Evolutionary conservation across 2,888 invertebrate genomes (phyloP).

Genomic region (Dryobotodes eremita): DNA sequence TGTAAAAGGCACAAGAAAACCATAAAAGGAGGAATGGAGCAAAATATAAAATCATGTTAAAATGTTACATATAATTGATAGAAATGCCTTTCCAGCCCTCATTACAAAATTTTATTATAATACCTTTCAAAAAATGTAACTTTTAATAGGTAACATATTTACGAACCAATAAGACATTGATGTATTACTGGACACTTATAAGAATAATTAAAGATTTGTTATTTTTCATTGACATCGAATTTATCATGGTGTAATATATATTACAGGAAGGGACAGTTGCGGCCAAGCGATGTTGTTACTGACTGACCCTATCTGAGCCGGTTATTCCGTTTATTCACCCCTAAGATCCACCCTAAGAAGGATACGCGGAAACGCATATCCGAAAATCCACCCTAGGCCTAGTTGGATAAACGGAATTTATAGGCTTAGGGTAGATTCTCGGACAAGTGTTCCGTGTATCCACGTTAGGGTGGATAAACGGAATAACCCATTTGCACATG

Average conservation of each 20-base stretch:
- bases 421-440: background rate
- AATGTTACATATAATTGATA: slow-evolving; percentile 32
- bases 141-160: background rate
- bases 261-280: background rate
- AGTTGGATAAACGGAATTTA: too few relatives aligned
- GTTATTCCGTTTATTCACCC: background rate
- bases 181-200: slow-evolving; percentile 8
- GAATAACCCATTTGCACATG: background rate
- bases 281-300: background rate
- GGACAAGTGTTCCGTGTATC: background rate
- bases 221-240: background rate
- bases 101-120: background rate
- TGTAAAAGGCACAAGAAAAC: slow-evolving; percentile 20
- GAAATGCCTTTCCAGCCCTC: slow-evolving; percentile 40
- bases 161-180: slow-evolving; percentile 4
- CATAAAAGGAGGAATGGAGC: slow-evolving; percentile 28
- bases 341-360: too few relatives aligned
- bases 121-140: background rate
- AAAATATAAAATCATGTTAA: slow-evolving; percentile 32
- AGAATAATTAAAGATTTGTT: slow-evolving; percentile 7
- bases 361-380: background rate
- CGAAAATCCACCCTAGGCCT: background rate
- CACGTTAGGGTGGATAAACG: background rate
- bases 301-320: too few relatives aligned
- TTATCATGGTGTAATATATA: slow-evolving; percentile 4